Percentiles rank a stretch among this genome's conserved stretches.
These are phyloP conservation scores for Tryphoninae sp. DNA, from an alignment of 2,888 invertebrate species.

Conservation along the genomic window DNA sequence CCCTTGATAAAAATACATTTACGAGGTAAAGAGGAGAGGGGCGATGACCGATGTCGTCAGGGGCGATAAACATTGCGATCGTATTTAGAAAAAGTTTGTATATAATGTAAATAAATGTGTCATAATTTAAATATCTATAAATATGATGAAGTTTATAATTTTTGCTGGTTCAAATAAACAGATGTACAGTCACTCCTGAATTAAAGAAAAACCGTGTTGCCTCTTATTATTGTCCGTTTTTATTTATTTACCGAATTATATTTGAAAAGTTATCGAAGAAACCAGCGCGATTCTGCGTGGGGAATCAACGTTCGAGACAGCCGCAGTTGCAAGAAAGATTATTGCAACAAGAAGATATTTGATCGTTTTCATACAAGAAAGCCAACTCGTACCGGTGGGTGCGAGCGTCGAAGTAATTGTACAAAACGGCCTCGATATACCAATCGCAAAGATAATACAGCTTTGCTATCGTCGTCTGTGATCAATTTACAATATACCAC, in stretches of 20 bases:
- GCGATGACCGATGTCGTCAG: conserved; percentile 56
- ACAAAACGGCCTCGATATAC: conserved; percentile 79
- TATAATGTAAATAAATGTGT: conserved; percentile 80
- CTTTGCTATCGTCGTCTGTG: conserved; percentile 72
- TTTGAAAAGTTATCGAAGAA: conserved; percentile 51
- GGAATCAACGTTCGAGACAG: conserved; percentile 54
- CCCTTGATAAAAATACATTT: conserved; percentile 29
- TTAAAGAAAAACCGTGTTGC: conserved; percentile 28
- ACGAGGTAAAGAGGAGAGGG: conserved; percentile 24
- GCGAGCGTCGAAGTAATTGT: conserved; percentile 80
- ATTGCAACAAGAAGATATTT: conserved; percentile 50
- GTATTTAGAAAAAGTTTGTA: conserved; percentile 74
- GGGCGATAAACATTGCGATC: conserved; percentile 64
- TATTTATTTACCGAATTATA: conserved; percentile 50
- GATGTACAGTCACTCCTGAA: conserved; percentile 25
- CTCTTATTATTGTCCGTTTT: conserved; percentile 51
- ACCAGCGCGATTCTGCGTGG: conserved; percentile 24
- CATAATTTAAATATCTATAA: conserved; percentile 67
- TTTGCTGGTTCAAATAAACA: conserved; percentile 75
- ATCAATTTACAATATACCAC: conserved; percentile 11
- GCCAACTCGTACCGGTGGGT: conserved; percentile 82
- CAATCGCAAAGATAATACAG: conserved; percentile 82
- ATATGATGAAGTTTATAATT: conserved; percentile 70
- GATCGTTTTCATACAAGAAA: conserved; percentile 77
- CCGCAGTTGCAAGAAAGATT: conserved; percentile 62